A percentile compares a stretch with the other conserved stretches of the same genome.
Evolutionary conservation across 2,888 invertebrate species (phyloP).

Genomic region (Isotomurus palustris): DNA sequence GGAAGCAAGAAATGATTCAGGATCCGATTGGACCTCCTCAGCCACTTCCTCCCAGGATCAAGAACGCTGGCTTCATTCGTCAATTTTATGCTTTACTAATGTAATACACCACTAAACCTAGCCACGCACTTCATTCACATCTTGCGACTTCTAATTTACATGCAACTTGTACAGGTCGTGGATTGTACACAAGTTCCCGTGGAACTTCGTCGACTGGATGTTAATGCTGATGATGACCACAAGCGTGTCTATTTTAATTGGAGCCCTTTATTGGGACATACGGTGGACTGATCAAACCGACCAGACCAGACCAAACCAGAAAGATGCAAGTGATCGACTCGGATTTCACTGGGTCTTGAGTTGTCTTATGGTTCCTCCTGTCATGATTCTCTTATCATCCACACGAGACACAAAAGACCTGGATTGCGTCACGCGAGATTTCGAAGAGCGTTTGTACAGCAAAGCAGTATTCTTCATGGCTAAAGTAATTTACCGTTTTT

Average conservation of each 20-base stretch:
- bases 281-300: conserved; percentile 63
- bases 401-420: conserved; percentile 53
- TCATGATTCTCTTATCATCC: conserved; percentile 60
- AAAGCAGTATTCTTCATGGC: conserved; percentile 71
- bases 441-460: conserved; percentile 73
- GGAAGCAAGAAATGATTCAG: conserved; percentile 60
- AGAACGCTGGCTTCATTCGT: conserved; percentile 61
- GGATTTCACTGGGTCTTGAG: conserved; percentile 83
- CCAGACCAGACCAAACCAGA: too few relatives aligned
- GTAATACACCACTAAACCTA: too few relatives aligned
- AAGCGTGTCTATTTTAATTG: conserved; percentile 74
- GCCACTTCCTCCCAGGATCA: conserved; percentile 63
- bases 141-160: background rate
- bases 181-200: conserved; percentile 75
- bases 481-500: conserved; percentile 60
- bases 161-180: conserved; percentile 48
- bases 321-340: conserved; percentile 56
- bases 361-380: conserved; percentile 72
- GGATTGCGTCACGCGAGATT: conserved; percentile 68
- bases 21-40: conserved; percentile 69
- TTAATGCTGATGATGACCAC: conserved; percentile 73
- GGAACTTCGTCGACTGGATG: conserved; percentile 72
- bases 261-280: conserved; percentile 85
- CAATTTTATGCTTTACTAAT: conserved; percentile 67
- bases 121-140: too few relatives aligned